Conservation (phyloP, 2,113 vertebrate genomes). For the Campylorhamphus procurvoides region DNA sequence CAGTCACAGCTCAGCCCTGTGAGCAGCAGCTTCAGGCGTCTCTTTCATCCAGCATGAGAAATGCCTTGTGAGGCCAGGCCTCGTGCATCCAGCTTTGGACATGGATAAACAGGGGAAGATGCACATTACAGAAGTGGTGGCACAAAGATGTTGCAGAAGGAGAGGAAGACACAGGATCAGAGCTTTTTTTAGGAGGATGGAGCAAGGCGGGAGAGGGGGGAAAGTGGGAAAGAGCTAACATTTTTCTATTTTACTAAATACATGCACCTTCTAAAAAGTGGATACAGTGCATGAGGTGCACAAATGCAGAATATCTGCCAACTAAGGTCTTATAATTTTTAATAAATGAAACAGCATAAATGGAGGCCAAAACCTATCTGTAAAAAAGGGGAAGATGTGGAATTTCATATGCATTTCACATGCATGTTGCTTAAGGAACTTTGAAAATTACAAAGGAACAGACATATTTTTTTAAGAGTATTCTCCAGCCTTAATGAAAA, state of each 20-base stretch:
- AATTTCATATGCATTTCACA: background rate
- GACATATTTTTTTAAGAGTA: background rate
- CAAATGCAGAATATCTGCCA: background rate
- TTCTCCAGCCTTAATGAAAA: background rate
- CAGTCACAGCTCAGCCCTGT: background rate
- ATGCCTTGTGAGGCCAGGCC: fast-evolving
- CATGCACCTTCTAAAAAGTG: background rate
- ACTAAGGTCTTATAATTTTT: background rate
- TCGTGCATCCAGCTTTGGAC: fast-evolving
- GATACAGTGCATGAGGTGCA: fast-evolving
- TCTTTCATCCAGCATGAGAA: background rate
- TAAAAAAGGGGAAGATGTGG: background rate
- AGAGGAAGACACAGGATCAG: background rate
- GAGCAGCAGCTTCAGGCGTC: background rate
- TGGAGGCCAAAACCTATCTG: background rate
- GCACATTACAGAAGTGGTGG: fast-evolving
- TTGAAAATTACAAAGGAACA: background rate
- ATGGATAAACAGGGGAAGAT: background rate
- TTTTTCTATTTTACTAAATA: background rate
- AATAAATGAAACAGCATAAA: background rate
- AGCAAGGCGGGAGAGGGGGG: background rate
- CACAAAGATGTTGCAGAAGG: background rate
- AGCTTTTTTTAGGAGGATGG: background rate
- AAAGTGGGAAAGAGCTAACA: background rate
- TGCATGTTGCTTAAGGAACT: background rate